These are phyloP conservation scores for Eulacestoma nigropectus DNA, from an alignment of 2,113 vertebrate species.

Conservation along the genomic window DNA sequence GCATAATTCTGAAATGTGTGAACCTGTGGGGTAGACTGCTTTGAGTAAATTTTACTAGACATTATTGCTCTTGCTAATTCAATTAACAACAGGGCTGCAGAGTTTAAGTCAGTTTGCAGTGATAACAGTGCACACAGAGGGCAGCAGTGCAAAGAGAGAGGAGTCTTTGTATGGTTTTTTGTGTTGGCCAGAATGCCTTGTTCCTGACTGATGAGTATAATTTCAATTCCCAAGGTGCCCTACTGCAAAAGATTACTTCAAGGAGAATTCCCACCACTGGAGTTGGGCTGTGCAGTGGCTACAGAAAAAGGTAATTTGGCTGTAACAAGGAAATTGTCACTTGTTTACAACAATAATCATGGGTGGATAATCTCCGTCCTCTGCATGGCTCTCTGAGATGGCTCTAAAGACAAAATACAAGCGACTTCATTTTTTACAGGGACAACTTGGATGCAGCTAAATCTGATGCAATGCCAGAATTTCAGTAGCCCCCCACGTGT, in stretches of 20 bases:
- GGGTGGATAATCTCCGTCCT: background rate
- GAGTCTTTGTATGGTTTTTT: background rate
- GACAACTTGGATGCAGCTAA: background rate
- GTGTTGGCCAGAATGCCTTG: background rate
- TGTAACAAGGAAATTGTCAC: background rate
- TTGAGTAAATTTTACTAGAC: background rate
- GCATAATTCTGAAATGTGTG: background rate
- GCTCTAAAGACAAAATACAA: background rate
- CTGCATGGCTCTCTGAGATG: background rate
- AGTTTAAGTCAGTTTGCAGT: background rate
- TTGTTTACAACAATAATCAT: background rate
- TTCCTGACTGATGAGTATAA: background rate
- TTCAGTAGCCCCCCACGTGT: background rate
- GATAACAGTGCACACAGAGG: background rate
- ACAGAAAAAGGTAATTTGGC: constrained; percentile 86
- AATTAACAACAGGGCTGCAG: background rate
- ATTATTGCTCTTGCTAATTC: background rate
- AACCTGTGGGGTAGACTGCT: background rate
- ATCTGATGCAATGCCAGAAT: background rate
- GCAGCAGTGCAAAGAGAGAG: background rate
- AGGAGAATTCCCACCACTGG: constrained; percentile 96
- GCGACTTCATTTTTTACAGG: background rate
- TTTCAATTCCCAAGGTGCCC: constrained; percentile 78
- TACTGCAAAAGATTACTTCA: constrained; percentile 97
- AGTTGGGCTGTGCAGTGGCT: constrained; percentile 99